Evolutionary conservation across 2,113 vertebrate genomes (phyloP), one percentile per base, ranked within the genome.

Genomic region (Noctilio leporinus): DNA sequence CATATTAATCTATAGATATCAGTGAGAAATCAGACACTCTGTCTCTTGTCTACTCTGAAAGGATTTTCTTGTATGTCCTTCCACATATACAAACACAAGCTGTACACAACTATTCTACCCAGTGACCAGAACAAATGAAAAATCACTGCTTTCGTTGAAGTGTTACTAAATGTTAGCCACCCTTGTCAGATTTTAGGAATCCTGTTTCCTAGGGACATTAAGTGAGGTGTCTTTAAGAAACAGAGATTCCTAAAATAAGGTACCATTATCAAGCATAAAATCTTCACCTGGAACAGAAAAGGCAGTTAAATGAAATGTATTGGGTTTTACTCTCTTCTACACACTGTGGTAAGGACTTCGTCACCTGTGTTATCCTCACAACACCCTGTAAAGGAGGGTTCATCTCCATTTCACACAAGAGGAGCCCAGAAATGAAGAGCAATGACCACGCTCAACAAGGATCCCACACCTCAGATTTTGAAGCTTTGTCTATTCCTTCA

Each of bases 21-120:
- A 85, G 5, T 86, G 55, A 47, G 38, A 84, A 96, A 96, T 96
- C 96, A 98, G 89, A 97, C 73, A 96, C 47, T 97, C 76, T 95
- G 22, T 89, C 53, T 94, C 72, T 89, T 94, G 78, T 84, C 11
- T 93, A 17, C 72, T 94, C 59, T 86, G 15, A 96, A 97, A 90
- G 59, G 11, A n/a, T 67, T 51, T 92, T 51, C 51, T 15, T n/a
- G 40, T 80, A 19, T 89, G 76, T 86, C 82, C 73, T 91, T 16
- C 75, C 33, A 80, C 10, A 73, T 10, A 69, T 14, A 76, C 38
- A 72, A 7, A 93, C 19, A 93, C 86, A 97, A 95, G 43, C 22
- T 83, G 38, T 20, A 86, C 12, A 51, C n/a, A 96, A 77, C 14
- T 91, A 69, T 26, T 59, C 33, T 33, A 93, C 76, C 64, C 16